Conservation (phyloP, 2,888 invertebrate genomes). For the Microctonus brassicae region DNA sequence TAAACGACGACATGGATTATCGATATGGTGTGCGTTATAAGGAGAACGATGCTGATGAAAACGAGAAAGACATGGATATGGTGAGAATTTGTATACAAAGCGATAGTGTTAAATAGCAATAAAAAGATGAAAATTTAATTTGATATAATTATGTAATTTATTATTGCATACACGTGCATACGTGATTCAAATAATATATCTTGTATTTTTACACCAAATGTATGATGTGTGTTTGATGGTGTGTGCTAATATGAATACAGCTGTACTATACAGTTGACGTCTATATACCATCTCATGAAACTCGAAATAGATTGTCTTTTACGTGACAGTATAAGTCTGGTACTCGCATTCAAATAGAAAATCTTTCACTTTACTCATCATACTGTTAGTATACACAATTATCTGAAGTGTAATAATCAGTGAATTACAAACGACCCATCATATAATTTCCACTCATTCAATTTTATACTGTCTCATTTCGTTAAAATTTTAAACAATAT, state of each 20-base stretch:
- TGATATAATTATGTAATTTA: too few relatives aligned
- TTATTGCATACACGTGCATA: too few relatives aligned
- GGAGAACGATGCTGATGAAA: conserved; percentile 61
- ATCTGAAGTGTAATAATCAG: not conserved
- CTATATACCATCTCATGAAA: conserved; percentile 1
- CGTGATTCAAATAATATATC: not conserved
- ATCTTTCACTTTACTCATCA: conserved; percentile 1
- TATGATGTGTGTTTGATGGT: not conserved
- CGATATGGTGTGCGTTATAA: conserved; percentile 57
- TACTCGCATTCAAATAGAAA: not conserved
- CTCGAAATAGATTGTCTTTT: conserved; percentile 20
- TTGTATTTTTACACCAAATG: not conserved
- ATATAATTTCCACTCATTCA: not conserved
- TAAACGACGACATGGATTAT: conserved; percentile 44
- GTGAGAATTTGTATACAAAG: not conserved
- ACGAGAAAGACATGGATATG: conserved; percentile 54
- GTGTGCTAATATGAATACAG: not conserved
- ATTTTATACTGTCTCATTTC: not conserved
- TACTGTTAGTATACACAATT: not conserved
- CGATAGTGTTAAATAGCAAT: not conserved
- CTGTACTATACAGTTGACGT: not conserved
- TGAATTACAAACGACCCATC: not conserved
- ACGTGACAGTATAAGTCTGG: conserved; percentile 1
- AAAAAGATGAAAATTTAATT: too few relatives aligned
- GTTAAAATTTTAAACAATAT: not conserved